Conservation (phyloP, 2,797 vertebrate species). For the Sebastes goodei region DNA sequence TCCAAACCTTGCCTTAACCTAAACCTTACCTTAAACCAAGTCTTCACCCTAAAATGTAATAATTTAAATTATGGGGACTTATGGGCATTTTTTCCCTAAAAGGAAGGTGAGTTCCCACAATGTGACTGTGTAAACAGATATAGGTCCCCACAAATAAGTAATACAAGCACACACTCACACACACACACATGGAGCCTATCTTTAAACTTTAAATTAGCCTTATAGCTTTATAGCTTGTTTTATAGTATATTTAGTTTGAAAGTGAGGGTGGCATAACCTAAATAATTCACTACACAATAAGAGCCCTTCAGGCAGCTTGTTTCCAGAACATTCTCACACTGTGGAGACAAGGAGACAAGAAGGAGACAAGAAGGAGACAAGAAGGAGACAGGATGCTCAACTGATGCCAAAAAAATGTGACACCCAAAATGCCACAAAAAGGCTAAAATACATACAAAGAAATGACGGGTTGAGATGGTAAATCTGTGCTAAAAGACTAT, state of each 20-base stretch:
- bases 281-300: constrained; percentile 56
- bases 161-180: constrained; percentile 12
- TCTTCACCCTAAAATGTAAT: no score
- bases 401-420: not conserved
- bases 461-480: not conserved
- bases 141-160: no score
- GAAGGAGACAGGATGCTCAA: constrained; percentile 29
- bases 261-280: constrained; percentile 6
- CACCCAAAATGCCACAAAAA: not conserved
- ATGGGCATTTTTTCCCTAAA: no score
- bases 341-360: not conserved
- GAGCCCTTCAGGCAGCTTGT: constrained; percentile 42
- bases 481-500: not conserved
- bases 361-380: not conserved
- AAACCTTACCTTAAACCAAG: no score
- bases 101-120: no score
- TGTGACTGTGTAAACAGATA: no score
- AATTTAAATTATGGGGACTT: no score
- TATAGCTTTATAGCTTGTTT: not conserved
- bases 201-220: constrained; percentile 47
- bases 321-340: constrained; percentile 74
- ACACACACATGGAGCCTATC: not conserved
- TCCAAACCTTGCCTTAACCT: no score
- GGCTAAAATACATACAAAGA: not conserved
- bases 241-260: not conserved